Conservation (phyloP, 35 echinoderm and acorn worm genomes). For the Ophioderma brevispina region DNA sequence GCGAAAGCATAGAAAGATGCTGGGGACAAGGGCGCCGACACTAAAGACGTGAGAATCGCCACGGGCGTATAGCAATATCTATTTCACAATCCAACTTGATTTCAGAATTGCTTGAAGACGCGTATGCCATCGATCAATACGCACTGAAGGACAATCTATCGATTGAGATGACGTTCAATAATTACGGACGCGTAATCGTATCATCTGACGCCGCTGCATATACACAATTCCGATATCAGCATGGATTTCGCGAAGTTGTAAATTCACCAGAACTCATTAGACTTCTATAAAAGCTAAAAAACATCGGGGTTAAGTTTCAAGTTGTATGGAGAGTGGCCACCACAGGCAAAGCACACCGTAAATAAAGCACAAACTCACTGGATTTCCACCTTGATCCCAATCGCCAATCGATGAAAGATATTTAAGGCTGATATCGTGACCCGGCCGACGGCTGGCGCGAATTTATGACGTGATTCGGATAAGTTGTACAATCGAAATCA, state of each 20-base stretch:
- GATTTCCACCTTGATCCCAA: constrained; percentile 18
- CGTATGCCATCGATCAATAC: neutral
- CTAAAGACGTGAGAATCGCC: neutral
- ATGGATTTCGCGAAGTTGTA: constrained; percentile 33
- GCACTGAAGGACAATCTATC: neutral
- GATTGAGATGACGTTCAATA: neutral
- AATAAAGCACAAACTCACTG: constrained; percentile 35
- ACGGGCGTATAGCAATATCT: neutral
- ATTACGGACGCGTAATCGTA: no score
- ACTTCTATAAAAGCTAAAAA: neutral
- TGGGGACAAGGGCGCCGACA: neutral
- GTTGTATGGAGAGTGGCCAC: neutral
- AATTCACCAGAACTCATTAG: neutral
- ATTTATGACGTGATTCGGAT: no score
- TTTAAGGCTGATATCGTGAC: constrained; percentile 8
- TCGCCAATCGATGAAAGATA: constrained; percentile 32
- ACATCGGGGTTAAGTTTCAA: neutral
- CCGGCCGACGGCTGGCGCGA: no score
- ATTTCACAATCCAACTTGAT: neutral
- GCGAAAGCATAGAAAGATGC: no score
- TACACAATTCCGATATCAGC: neutral
- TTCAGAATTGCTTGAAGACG: neutral
- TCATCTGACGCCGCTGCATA: neutral
- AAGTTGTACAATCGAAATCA: constrained; percentile 22
- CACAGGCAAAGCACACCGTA: neutral